Base-by-base conservation (phyloP, 2,113 vertebrate species). In the Bujurquina vittata region DNA sequence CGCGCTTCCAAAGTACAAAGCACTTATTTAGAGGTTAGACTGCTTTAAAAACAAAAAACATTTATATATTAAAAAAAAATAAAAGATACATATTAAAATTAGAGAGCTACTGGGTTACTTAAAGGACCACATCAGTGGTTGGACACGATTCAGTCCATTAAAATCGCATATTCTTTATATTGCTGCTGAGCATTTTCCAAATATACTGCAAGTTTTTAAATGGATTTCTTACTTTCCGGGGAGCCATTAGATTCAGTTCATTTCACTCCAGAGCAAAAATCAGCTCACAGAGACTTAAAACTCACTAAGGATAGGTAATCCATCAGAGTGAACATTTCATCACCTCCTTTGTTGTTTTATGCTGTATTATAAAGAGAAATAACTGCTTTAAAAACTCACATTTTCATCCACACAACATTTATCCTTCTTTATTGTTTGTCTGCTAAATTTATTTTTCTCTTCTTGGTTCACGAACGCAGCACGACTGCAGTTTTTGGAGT, bases 181-280 rank as follows among this genome's bases (percentile, higher is more conserved):
- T 82, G 86, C 56, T n/a, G 23, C n/a, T 4, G 62, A 29, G 23
- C 15, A 31, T 85, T 33, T 78, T 46, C n/a, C 58, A 57, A 84
- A 84, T 52, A 76, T 7, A 31, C 58, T 2, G 5, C 56, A 72
- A 37, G n/a, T 33, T 85, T 87, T 80, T 57, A 75, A 86, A 91
- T 90, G 84, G 65, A 67, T 65, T 79, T 82, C 33, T 35, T 8
- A 26, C 67, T 86, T 80, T 84, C 75, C 40, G 22, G 33, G 23
- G 57, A 62, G 58, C 65, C 76, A 83, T 92, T 89, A 87, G 83
- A 80, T 57, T 14, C 87, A 75, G 43, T 85, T 90, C 75, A 90
- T 91, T 91, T 91, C 85, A 81, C 87, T 10, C 31, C 40, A 4
- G 58, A 75, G 72, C 58, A 74, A 62, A 77, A 85, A 83, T 65